Base-by-base conservation (phyloP, 2,888 invertebrate species). In the Ariolimax columbianus region DNA sequence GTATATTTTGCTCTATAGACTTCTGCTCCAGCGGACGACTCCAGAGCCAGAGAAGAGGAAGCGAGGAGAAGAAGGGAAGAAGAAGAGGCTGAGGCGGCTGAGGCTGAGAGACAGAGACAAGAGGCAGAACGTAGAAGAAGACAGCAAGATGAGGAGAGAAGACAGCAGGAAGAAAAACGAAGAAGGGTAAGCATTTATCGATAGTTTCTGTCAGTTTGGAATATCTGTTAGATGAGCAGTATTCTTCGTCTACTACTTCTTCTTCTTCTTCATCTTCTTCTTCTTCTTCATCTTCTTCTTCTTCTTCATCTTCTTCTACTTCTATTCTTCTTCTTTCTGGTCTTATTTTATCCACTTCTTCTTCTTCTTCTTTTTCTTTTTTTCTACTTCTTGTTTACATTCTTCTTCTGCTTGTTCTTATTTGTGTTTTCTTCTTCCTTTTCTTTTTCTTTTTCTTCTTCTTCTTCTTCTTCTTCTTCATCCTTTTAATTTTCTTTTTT, bases 151-250 rank as follows among this genome's bases (percentile, higher is more conserved):
- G 84, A 84, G 30, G 79, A 84, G 40, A 79, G 43, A 43, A 63
- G 68, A 47, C 77, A 83, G 33, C 72, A 83, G 68, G 83, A 83
- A 36, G 83, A 83, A 17, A 79, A 72, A 78, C 78, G 79, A 7
- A 78, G 79, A 79, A 63, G 30, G 70, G 83, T 83, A 68, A 26
- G 77, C 26, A 63, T 55, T 55, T 55, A 55, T 19, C 23, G 23
- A 55, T 55, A 72, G 14, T 47, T n/a, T n/a, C n/a, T n/a, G n/a
- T 30, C 14, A 26, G 63, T 6, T 63, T 63, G 51, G 51, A 11
- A 51, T 51, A 51, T 63, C 26, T n/a, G n/a, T n/a, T n/a, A n/a
- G n/a, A n/a, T n/a, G n/a, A n/a, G n/a, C n/a, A n/a, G n/a, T 59
- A n/a, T n/a, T n/a, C n/a, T n/a, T n/a, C n/a, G n/a, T n/a, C n/a